A percentile compares a stretch with the other conserved stretches of the same genome.
Evolutionary conservation across 2,888 invertebrate species (phyloP).

Genomic region (Dryomyza anilis): DNA sequence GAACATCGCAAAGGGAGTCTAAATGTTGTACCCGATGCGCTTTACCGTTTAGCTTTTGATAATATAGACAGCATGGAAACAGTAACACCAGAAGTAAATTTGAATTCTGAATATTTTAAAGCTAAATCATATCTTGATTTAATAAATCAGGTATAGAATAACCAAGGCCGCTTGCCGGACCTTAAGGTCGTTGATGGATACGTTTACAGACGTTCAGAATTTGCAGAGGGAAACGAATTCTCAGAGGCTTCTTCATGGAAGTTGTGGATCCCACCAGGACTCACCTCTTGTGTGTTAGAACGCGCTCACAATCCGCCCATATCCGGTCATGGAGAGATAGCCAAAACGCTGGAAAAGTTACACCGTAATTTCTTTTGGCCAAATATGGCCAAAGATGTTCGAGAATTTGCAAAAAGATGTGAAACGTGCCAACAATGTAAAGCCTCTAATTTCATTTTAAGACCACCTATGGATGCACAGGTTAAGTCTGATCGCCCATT

Average conservation of each 20-base stretch:
- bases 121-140: too few relatives aligned
- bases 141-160: neutral
- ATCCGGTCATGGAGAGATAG: conserved; percentile 20
- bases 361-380: conserved; percentile 29
- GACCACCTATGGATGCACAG: conserved; percentile 29
- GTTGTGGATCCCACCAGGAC: conserved; percentile 30
- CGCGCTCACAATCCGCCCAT: conserved; percentile 9
- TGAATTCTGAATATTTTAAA: conserved; percentile 8
- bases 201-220: conserved; percentile 21
- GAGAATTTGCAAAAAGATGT: conserved; percentile 21
- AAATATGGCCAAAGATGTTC: conserved; percentile 25
- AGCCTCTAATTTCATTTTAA: conserved; percentile 10
- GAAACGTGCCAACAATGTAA: conserved; percentile 13
- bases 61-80: neutral
- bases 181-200: conserved; percentile 14
- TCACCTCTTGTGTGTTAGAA: too few relatives aligned
- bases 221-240: neutral
- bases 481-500: conserved; percentile 24
- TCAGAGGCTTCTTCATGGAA: conserved; percentile 29
- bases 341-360: conserved; percentile 21
- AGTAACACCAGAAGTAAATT: conserved; percentile 13
- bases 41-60: neutral
- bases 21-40: neutral
- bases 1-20: neutral
- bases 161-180: conserved; percentile 19